Evolutionary conservation across 1,140 invertebrate genomes (phyloP), one percentile per base, ranked within the genome.

Genomic region (Drosophila bocqueti): DNA sequence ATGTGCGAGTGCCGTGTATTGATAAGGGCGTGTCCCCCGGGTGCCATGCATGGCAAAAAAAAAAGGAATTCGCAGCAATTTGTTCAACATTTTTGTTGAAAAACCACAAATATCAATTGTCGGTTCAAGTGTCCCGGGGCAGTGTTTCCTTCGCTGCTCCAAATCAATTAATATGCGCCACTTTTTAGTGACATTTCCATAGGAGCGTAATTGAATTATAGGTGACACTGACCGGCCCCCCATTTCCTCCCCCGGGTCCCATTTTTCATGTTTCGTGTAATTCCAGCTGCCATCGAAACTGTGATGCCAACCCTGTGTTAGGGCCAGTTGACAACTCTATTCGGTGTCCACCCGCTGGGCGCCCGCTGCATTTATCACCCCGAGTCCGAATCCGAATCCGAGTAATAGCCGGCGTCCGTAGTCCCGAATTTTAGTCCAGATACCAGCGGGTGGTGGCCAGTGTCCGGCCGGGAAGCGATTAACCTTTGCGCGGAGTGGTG

Each of bases 61-160:
- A 21, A 36, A 64, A 64, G 61, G 61, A 62, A 60, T 74, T 75
- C 49, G 45, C 60, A 61, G 64, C 52, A 76, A 83, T 83, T 83
- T 82, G 81, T 82, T 45, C 52, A 81, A 90, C 85, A 79, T 79
- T 85, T 90, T 82, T 85, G 82, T 79, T 79, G 55, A 79, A 90
- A 71, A 82, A 91, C 82, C 85, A 40, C 85, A 91, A 79, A 91
- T 90, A 92, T 91, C 90, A 92, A 92, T 92, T 92, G 84, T 71
- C 90, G 77, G 83, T 92, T 83, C 67, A 76, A 75, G 77, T 63
- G 72, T 73, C 62, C 76, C 60, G 60, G 36, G 46, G 47, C 55
- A 38, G 58, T 54, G 50, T 38, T 46, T 55, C 40, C 26, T 15
- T 61, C 29, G 49, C 64, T 40, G 60, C 40, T 29, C 13, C 45